Evolutionary conservation across 2,797 vertebrate species (phyloP), one percentile per base, ranked within the genome.

Genomic region (Ispidina lecontei): DNA sequence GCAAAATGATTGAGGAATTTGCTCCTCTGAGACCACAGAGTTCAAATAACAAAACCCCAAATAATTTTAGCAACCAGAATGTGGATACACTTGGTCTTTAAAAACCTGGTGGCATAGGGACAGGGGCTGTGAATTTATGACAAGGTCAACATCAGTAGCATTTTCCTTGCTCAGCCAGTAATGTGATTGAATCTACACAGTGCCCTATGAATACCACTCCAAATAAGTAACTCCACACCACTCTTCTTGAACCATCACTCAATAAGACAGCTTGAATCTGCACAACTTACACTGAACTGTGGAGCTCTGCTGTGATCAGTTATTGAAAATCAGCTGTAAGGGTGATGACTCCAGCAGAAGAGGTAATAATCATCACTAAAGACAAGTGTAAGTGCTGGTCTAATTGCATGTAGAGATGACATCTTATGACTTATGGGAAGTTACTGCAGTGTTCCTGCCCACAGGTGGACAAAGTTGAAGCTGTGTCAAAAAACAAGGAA

Each of bases 1-100:
- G 78, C 43, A 88, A 77, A 93, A 88, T 71, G 60, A 52, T 29
- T 60, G 74, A 91, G 75, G 89, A 77, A 84, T 80, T 65, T 82
- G 18, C 58, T 84, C 54, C 51, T 69, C 77, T 23, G 51, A 79
- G 88, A 87, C 74, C 64, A 81, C 26, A 62, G 62, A 89, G 54
- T 23, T 63, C 77, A 89, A 93, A 90, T 37, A 93, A 74, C 56
- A 54, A 82, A 93, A 67, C 2, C 2, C 29, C 35, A 82, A 82
- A 60, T 5, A 26, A 87, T 65, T 82, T 68, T 26, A 82, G 80
- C 33, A 79, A 65, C 21, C 25, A 71, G 74, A 68, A 76, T 0
- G 1, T 41, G 85, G 39, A 41, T 22, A 82, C 19, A 63, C 69
- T 64, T 9, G 7, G 58, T 35, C 88, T 63, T 79, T 28, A 74